Base-by-base conservation (phyloP, 2,113 vertebrate species). In the Atractosteus spatula region DNA sequence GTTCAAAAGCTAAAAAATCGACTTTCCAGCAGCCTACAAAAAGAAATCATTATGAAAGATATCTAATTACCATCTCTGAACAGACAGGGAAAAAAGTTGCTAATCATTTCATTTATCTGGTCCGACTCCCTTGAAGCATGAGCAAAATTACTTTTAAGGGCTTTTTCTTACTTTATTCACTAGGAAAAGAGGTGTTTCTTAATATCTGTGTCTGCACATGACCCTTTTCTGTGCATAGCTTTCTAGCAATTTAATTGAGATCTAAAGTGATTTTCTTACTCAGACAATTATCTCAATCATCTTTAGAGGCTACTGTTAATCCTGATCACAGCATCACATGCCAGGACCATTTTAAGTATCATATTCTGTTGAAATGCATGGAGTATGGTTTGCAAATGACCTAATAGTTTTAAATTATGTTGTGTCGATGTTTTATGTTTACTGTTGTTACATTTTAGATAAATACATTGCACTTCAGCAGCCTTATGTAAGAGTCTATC, bases 211-310 rank as follows among this genome's bases (percentile, higher is more conserved):
- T 8, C 16, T 8, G 12, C 45, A 67, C 16, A 54, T 17, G 14
- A 8, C 10, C 3, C 43, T 66, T 66, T 42, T 2, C 2, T 66
- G 41, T 66, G 17, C 41, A 66, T 3, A 8, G 61, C 29, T 17
- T 16, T 16, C 4, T 3, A 14, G 64, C n/a, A 43, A 3, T 3
- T 42, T 14, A 43, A 43, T 43, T 66, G 1, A 66, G 64, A 66
- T 45, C 42, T 43, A 44, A 66, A 66, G 11, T 41, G 13, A 44
- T 66, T 66, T 66, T 44, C 13, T 66, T 41, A 14, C 64, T 11
- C 4, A 66, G 64, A 6, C 62, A 63, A 63, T 63, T 29, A 63
- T 63, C 64, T 66, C 41, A 66, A 44, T 44, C 41, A 43, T 44
- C 64, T 43, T 66, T 44, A 43, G 13, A 16, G 11, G 7, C 10